These are phyloP conservation scores for Xestia xanthographa DNA, from an alignment of 2,888 invertebrate species.

Conservation along the genomic window DNA sequence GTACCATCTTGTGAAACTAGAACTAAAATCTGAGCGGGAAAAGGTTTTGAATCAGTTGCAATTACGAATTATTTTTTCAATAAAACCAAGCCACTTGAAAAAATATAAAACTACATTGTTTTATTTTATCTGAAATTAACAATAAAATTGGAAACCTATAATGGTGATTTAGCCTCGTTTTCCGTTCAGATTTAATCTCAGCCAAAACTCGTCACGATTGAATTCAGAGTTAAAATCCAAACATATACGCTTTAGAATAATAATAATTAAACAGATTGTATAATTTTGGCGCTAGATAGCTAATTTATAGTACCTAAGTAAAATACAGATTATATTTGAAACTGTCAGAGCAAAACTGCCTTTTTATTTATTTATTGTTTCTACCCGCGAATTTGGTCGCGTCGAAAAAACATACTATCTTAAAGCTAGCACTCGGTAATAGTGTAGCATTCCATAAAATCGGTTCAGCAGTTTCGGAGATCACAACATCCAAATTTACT, in stretches of 20 bases:
- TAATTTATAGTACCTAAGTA: constrained; percentile 51
- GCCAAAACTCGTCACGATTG: constrained; percentile 1
- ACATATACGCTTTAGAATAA: constrained; percentile 38
- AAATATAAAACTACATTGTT: background rate
- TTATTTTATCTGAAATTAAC: background rate
- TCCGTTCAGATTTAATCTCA: constrained; percentile 1
- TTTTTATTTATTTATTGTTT: constrained; percentile 18
- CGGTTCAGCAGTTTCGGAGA: background rate
- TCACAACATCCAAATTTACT: background rate
- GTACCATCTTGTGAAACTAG: background rate
- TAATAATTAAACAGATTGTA: constrained; percentile 34
- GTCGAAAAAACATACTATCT: background rate
- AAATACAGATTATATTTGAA: constrained; percentile 47
- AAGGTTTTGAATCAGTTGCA: background rate
- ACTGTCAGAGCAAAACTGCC: constrained; percentile 29
- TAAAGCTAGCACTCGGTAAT: background rate
- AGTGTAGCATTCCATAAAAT: background rate
- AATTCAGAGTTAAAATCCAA: constrained; percentile 14
- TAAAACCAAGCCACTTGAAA: too few species aligned
- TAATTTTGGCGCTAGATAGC: constrained; percentile 54
- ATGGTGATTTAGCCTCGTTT: background rate
- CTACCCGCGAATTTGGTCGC: background rate
- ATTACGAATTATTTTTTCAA: background rate
- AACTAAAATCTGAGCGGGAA: background rate
- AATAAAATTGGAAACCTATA: background rate